phyloP scores from a whole-genome alignment of 2,797 vertebrate genomes.

The Notolabrus celidotus region DNA sequence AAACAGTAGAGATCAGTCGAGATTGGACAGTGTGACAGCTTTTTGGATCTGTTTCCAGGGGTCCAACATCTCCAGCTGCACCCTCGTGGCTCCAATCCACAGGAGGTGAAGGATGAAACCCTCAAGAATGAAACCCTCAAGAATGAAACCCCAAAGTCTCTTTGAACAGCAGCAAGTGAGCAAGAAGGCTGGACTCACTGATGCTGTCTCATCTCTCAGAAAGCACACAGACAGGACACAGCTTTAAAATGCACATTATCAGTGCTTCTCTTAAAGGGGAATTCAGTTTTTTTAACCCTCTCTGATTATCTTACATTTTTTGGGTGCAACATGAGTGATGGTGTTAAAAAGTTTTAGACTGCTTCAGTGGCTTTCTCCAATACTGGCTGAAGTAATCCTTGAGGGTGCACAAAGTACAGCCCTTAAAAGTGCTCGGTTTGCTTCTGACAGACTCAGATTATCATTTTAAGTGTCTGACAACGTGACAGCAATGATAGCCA shows the following conservation, averaged over 20 bases:
- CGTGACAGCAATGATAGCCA: too few species aligned
- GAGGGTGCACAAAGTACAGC: too few species aligned
- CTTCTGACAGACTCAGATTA: too few species aligned
- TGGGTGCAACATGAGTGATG: too few species aligned
- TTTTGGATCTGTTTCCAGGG: neutral
- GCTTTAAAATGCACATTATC: too few species aligned
- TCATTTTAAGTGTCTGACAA: too few species aligned
- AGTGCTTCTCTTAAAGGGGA: neutral
- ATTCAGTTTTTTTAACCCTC: too few species aligned
- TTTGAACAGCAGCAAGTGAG: slow-evolving; percentile 5
- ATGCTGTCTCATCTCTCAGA: neutral
- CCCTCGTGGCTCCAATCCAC: neutral
- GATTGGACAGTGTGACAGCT: slow-evolving; percentile 4
- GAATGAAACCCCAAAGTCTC: neutral
- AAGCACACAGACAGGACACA: slow-evolving; percentile 3
- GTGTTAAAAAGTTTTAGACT: too few species aligned
- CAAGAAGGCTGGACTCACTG: slow-evolving; percentile 16
- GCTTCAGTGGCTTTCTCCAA: too few species aligned
- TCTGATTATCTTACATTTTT: too few species aligned
- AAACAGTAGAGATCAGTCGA: neutral
- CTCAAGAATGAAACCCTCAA: neutral
- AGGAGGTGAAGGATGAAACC: slow-evolving; percentile 20
- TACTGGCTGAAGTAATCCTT: too few species aligned
- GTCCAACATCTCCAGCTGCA: neutral
- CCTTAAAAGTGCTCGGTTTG: too few species aligned